Evolutionary conservation across 64 coral and sea anemone genomes (phyloP).

Genomic region (Porites lutea): DNA sequence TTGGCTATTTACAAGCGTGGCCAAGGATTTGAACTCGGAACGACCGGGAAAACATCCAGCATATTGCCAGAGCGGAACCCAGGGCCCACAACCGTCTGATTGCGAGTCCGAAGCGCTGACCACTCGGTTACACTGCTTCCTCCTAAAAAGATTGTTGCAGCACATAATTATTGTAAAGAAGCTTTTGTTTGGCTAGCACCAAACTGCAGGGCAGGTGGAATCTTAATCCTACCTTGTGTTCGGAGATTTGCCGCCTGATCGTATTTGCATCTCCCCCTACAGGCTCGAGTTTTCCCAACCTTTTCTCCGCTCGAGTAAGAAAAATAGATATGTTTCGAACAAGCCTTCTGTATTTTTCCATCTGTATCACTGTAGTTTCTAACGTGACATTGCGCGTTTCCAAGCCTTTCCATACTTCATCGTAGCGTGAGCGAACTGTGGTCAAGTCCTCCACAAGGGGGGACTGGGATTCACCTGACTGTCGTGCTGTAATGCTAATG

Average conservation of each 20-base stretch:
- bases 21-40: too few relatives aligned
- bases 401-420: conserved; percentile 89
- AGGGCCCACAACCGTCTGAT: too few relatives aligned
- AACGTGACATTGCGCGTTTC: conserved; percentile 80
- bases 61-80: too few relatives aligned
- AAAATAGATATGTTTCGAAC: conserved; percentile 79
- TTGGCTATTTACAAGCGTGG: too few relatives aligned
- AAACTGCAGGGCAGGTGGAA: neutral
- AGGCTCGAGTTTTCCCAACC: conserved; percentile 70
- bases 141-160: too few relatives aligned
- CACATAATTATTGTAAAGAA: too few relatives aligned
- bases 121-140: too few relatives aligned
- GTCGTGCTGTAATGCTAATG: conserved; percentile 81
- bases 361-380: conserved; percentile 84
- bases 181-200: too few relatives aligned
- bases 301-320: conserved; percentile 70
- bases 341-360: conserved; percentile 89
- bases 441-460: conserved; percentile 82
- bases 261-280: conserved; percentile 71
- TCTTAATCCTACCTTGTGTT: conserved; percentile 81
- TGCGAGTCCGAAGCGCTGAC: too few relatives aligned
- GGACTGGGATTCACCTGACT: conserved; percentile 52
- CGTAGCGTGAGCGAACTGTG: conserved; percentile 82
- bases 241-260: conserved; percentile 77
- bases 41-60: too few relatives aligned